Percentiles rank a stretch among this genome's conserved stretches.
Conservation (phyloP, 2,113 vertebrate genomes). For the Cavia porcellus region DNA sequence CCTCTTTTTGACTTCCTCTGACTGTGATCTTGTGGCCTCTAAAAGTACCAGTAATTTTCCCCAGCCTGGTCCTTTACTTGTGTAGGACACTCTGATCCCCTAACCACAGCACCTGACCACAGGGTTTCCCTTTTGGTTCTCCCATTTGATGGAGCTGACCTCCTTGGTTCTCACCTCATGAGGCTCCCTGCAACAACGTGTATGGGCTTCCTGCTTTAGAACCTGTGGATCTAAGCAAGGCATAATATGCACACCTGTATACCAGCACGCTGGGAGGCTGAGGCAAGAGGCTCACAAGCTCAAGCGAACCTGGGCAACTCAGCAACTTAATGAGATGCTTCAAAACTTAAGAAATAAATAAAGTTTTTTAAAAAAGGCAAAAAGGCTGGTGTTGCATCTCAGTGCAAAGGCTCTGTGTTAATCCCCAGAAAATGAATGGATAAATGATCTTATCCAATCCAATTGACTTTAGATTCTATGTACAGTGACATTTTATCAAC, state of each 20-base stretch:
- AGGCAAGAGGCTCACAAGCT: too few species aligned
- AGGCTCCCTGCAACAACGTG: neutral
- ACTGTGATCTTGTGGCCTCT: neutral
- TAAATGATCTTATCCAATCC: neutral
- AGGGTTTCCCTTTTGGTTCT: neutral
- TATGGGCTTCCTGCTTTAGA: neutral
- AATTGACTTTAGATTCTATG: neutral
- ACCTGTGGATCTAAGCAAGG: neutral
- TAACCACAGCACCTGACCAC: neutral
- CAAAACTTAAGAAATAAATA: neutral
- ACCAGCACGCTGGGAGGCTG: too few species aligned
- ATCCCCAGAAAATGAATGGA: neutral
- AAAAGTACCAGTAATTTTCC: neutral
- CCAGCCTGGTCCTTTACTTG: neutral
- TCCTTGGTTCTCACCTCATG: too few species aligned
- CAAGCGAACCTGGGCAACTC: too few species aligned
- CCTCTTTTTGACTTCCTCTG: neutral
- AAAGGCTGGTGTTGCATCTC: neutral
- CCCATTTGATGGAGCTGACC: neutral
- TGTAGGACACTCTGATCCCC: fast-evolving
- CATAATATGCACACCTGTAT: neutral
- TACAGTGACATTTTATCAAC: neutral
- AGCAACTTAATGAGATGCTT: neutral
- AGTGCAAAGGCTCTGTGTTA: neutral
- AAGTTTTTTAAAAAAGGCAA: neutral